A percentile compares a stretch with the other conserved stretches of the same genome.
These are phyloP conservation scores for Zosterops lateralis DNA, from an alignment of 2,113 vertebrate species.

Conservation along the genomic window DNA sequence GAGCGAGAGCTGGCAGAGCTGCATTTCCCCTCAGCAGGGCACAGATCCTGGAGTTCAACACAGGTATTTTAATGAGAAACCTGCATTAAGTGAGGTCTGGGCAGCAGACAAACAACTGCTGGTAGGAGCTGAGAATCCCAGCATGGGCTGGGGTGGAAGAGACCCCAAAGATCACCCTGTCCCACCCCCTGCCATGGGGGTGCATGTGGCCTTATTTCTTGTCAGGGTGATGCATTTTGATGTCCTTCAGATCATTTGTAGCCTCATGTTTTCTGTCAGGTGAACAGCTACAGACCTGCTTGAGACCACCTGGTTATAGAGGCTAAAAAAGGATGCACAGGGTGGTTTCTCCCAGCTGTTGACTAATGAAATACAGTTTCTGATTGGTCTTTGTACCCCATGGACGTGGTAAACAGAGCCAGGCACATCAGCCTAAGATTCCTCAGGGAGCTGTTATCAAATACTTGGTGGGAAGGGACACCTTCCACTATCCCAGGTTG, in stretches of 20 bases:
- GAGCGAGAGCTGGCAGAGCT: background rate
- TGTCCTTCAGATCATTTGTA: background rate
- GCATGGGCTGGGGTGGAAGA: background rate
- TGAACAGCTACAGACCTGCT: background rate
- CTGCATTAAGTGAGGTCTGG: background rate
- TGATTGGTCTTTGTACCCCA: background rate
- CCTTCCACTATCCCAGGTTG: background rate
- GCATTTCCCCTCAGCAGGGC: background rate
- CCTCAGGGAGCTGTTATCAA: slow-evolving; percentile 18
- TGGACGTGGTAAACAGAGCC: background rate
- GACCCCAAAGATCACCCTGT: background rate
- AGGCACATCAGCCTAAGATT: slow-evolving; percentile 15
- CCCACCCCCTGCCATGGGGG: background rate
- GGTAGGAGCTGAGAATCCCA: background rate
- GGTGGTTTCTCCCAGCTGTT: background rate
- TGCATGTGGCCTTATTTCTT: background rate
- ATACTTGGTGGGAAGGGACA: background rate
- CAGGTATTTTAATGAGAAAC: background rate
- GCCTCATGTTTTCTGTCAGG: background rate
- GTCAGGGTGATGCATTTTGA: background rate
- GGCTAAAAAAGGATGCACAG: background rate
- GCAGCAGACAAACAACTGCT: background rate
- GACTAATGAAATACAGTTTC: background rate
- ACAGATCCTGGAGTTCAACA: background rate
- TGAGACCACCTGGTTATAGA: background rate